Evolutionary conservation across 2,113 vertebrate genomes (phyloP).

Genomic region (Gadus chalcogrammus): DNA sequence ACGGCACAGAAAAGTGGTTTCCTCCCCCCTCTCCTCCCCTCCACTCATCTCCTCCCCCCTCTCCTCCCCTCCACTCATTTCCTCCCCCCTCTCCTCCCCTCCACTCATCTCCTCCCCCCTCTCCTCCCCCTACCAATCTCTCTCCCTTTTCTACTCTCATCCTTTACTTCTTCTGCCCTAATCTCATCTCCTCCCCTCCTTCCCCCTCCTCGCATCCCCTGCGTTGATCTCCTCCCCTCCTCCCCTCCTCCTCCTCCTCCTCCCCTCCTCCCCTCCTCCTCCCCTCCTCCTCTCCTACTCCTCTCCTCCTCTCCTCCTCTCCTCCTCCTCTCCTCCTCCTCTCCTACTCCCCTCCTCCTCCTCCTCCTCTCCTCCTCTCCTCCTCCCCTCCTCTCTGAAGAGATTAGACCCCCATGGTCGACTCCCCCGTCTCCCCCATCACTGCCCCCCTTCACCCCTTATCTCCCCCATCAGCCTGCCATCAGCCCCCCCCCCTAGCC

Average conservation of each 20-base stretch:
- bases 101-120: neutral
- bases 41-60: neutral
- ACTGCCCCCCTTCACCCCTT: slow-evolving; percentile 42
- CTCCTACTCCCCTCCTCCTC: slow-evolving; percentile 30
- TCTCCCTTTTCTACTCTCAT: neutral
- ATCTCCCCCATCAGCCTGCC: too few relatives aligned
- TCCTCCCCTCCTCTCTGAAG: slow-evolving; percentile 56
- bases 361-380: too few relatives aligned
- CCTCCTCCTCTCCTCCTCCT: too few relatives aligned
- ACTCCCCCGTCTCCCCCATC: slow-evolving; percentile 62
- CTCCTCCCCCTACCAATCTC: neutral
- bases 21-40: neutral
- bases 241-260: slow-evolving; percentile 3
- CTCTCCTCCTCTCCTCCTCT: slow-evolving; percentile 37
- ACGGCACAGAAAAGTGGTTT: neutral
- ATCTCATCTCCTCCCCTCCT: neutral
- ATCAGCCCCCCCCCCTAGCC: slow-evolving; percentile 55
- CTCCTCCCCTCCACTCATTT: neutral
- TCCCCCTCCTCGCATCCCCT: neutral
- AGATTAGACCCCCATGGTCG: slow-evolving; percentile 66
- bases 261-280: too few relatives aligned
- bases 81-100: neutral
- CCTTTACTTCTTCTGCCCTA: neutral
- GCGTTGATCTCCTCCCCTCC: neutral
- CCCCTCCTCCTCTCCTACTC: too few relatives aligned